Base-by-base conservation (phyloP, 1,140 invertebrate genomes). In the Leptinotarsa texana region DNA sequence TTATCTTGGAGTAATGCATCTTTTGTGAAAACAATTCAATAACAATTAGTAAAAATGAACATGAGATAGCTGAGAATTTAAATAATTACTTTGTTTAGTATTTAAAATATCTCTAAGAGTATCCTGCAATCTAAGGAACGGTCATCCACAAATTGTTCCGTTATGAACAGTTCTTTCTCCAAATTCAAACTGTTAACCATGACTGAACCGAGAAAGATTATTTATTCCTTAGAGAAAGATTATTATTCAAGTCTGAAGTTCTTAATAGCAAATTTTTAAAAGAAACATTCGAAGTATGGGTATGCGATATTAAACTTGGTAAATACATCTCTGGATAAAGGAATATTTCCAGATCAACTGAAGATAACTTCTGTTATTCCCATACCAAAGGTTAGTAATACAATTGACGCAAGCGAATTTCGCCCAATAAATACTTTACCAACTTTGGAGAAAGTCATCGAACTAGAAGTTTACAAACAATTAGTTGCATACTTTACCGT, bases 1-100 rank as follows among this genome's bases (percentile, higher is more conserved):
- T 21, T 21, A 21, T 21, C 21, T 21, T 21, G 21, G 21, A 21
- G 21, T 21, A 21, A 21, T 21, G 21, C 18, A 65, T 65, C 24
- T 65, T 65, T 65, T 2, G 63, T 65, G 63, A 65, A 65, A 65
- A 65, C 63, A 65, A 2, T 1, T 65, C 63, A 65, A 65, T 65
- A 65, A 65, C 21, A 65, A 65, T 65, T 65, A 65, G 21, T 65
- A 21, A 24, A 15, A 65, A 27, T 65, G 63, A 65, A 6, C 27
- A 27, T 27, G 27, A 6, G 13, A 1, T 22, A 13, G 63, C 6
- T 15, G 63, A 65, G 13, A 21, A 65, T 3, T 65, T 27, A 8
- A 65, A 27, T 22, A 22, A 65, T 65, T 65, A 51, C 5, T 24
- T 24, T 24, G 24, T 24, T 24, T 24, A 24, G 24, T 24, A 21